A percentile compares a stretch with the other conserved stretches of the same genome.
Evolutionary conservation across 2,888 invertebrate species (phyloP).

Genomic region (Melikaiella ostensackeni): DNA sequence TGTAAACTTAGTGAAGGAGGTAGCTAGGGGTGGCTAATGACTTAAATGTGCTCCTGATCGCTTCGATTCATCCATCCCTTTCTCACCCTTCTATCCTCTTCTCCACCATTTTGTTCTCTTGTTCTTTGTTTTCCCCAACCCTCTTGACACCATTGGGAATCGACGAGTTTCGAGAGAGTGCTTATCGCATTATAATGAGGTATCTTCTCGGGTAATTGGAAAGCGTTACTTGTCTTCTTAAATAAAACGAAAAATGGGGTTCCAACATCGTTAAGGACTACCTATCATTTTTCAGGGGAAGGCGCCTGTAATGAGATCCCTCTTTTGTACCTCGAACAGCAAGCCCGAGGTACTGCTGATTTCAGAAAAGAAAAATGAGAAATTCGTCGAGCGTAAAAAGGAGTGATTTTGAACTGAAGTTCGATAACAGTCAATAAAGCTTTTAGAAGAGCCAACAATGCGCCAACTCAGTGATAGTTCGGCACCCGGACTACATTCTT

Average conservation of each 20-base stretch:
- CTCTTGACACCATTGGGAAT: slow-evolving; percentile 40
- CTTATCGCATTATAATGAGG: slow-evolving; percentile 59
- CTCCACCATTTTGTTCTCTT: slow-evolving; percentile 49
- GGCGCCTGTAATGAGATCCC: background rate
- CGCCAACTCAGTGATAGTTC: slow-evolving; percentile 27
- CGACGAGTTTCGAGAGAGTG: slow-evolving; percentile 46
- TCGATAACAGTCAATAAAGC: slow-evolving; percentile 35
- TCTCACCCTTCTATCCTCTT: slow-evolving; percentile 43
- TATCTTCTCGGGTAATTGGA: slow-evolving; percentile 52
- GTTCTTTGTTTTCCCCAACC: slow-evolving; percentile 41
- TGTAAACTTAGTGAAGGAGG: too few species aligned
- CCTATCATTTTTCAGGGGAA: slow-evolving; percentile 16
- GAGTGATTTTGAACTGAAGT: slow-evolving; percentile 1
- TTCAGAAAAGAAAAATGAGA: slow-evolving; percentile 19
- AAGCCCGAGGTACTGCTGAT: background rate
- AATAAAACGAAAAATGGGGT: background rate
- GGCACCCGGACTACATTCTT: slow-evolving; percentile 6
- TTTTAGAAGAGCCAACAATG: slow-evolving; percentile 25
- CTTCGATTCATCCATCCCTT: slow-evolving; percentile 50
- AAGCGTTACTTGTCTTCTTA: slow-evolving; percentile 36
- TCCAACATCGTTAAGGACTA: slow-evolving; percentile 16
- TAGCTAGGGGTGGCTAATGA: slow-evolving; percentile 38
- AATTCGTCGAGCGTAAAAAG: slow-evolving; percentile 25
- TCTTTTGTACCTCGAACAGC: background rate
- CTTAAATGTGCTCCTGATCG: slow-evolving; percentile 44